phyloP scores from a whole-genome alignment of 2,888 invertebrate genomes.

The Thymelicus lineola region DNA sequence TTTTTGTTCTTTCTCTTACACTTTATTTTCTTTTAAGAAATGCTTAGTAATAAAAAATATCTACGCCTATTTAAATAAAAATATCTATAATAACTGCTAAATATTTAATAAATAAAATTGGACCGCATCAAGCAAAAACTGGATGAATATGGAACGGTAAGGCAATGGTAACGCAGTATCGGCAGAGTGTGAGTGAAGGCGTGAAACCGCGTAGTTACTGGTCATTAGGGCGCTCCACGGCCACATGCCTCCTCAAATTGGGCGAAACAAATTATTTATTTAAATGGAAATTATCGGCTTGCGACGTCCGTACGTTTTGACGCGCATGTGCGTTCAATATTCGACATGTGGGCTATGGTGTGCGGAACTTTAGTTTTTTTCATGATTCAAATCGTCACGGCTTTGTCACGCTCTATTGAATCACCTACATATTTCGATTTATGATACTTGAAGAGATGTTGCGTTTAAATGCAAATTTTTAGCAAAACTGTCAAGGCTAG shows the following conservation, averaged over 20 bases:
- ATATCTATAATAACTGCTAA: too few relatives aligned
- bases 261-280: constrained; percentile 82
- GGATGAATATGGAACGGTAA: background rate
- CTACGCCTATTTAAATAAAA: too few relatives aligned
- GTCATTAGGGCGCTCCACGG: constrained; percentile 71
- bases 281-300: constrained; percentile 77
- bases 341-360: constrained; percentile 61
- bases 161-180: constrained; percentile 6
- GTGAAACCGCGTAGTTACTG: constrained; percentile 80
- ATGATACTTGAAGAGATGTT: background rate
- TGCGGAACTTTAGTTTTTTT: constrained; percentile 54
- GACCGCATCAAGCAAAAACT: constrained; percentile 10
- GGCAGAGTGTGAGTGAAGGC: constrained; percentile 59
- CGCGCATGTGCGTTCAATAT: constrained; percentile 69
- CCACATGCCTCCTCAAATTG: constrained; percentile 79
- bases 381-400: constrained; percentile 57
- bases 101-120: too few relatives aligned
- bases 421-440: constrained; percentile 27
- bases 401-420: constrained; percentile 59
- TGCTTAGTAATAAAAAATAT: too few relatives aligned
- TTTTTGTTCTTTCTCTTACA: too few relatives aligned
- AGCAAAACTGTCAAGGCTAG: too few relatives aligned
- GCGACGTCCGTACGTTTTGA: constrained; percentile 59
- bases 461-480: too few relatives aligned
- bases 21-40: too few relatives aligned